A percentile compares a stretch with the other conserved stretches of the same genome.
Conservation (phyloP, 1,140 invertebrate species). For the Drosophila albomicans region DNA sequence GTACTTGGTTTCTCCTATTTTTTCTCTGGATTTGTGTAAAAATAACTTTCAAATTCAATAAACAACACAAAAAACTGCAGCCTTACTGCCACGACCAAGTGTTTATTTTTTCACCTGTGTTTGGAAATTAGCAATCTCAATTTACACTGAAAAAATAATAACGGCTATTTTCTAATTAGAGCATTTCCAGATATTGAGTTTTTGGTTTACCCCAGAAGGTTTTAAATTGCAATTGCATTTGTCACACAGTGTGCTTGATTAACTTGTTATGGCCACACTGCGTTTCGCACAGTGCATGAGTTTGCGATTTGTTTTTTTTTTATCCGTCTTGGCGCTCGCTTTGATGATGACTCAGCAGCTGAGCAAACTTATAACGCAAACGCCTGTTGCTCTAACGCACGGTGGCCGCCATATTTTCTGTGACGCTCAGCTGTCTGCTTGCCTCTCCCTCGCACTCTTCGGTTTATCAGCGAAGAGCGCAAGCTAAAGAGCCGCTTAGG, state of each 20-base stretch:
- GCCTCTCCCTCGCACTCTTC: neutral
- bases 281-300: constrained; percentile 28
- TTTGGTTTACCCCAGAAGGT: neutral
- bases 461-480: constrained; percentile 12
- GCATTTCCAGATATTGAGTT: neutral
- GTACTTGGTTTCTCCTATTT: constrained; percentile 5
- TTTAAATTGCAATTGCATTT: neutral
- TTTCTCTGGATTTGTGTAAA: constrained; percentile 21
- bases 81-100: constrained; percentile 14
- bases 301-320: neutral
- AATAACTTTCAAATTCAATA: constrained; percentile 37
- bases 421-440: constrained; percentile 26
- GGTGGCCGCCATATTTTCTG: constrained; percentile 30
- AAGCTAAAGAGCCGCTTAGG: neutral
- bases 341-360: constrained; percentile 57
- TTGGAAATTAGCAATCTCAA: constrained; percentile 15
- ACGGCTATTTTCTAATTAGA: neutral
- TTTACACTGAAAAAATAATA: constrained; percentile 13
- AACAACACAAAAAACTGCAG: constrained; percentile 3
- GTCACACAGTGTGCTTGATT: neutral
- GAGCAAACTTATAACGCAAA: constrained; percentile 37
- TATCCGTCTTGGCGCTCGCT: neutral
- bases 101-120: constrained; percentile 3
- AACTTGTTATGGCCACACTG: neutral
- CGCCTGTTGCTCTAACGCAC: constrained; percentile 47